Percentiles rank a stretch among this genome's conserved stretches.
Conservation (phyloP, 53 echinoderm and acorn worm species). For the Holothuria leucospilota region DNA sequence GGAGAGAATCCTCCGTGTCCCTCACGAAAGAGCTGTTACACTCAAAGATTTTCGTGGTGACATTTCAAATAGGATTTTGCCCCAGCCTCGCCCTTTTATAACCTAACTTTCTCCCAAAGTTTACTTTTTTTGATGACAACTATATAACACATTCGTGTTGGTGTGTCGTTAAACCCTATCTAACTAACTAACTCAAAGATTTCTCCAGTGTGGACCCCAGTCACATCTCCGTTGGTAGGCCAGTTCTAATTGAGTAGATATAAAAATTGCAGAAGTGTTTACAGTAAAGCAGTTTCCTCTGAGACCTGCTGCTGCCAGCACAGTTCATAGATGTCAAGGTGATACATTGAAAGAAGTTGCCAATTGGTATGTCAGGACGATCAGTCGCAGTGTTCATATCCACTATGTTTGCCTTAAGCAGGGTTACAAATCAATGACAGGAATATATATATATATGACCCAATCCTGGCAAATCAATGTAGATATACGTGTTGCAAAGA, state of each 20-base stretch:
- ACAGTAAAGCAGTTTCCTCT: slow-evolving; percentile 1
- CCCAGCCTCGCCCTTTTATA: no score
- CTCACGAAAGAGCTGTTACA: background rate
- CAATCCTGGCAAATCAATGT: slow-evolving; percentile 31
- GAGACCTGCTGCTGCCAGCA: background rate
- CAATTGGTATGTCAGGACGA: background rate
- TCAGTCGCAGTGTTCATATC: background rate
- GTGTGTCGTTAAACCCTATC: no score
- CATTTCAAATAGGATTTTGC: no score
- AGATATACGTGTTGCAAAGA: background rate
- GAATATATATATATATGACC: slow-evolving; percentile 1
- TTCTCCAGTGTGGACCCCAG: background rate
- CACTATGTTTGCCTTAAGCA: slow-evolving; percentile 34
- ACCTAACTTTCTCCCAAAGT: no score
- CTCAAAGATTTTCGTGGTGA: no score
- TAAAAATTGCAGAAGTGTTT: slow-evolving; percentile 7
- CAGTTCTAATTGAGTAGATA: background rate
- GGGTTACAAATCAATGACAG: slow-evolving; percentile 33
- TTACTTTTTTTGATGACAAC: no score
- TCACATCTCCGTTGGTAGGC: background rate
- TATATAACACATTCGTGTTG: no score
- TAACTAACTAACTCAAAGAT: no score
- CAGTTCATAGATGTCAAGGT: no score
- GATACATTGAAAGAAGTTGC: background rate
- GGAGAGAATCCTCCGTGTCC: background rate